Percentiles rank a stretch among this genome's conserved stretches.
These are phyloP conservation scores for Polymixis flavicincta DNA, from an alignment of 2,888 invertebrate genomes.

Conservation along the genomic window DNA sequence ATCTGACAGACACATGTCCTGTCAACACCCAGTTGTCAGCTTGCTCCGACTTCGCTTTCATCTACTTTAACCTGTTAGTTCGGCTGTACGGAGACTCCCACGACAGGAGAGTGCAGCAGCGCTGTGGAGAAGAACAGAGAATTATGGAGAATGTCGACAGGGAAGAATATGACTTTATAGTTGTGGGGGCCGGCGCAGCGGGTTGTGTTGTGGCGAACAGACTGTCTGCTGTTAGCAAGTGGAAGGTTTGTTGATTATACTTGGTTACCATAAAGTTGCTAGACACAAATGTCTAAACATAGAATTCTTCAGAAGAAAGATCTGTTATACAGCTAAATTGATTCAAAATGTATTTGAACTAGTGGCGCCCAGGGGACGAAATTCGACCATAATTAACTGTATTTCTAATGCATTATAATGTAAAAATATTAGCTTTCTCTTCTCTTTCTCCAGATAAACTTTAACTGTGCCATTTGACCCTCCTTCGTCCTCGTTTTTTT, in stretches of 20 bases:
- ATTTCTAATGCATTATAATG: too few species aligned
- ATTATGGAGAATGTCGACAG: slow-evolving; percentile 36
- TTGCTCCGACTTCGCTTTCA: slow-evolving; percentile 75
- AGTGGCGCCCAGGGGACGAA: too few species aligned
- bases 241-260: slow-evolving; percentile 72
- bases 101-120: slow-evolving; percentile 61
- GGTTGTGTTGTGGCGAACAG: slow-evolving; percentile 82
- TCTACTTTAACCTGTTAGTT: slow-evolving; percentile 76
- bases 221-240: slow-evolving; percentile 72
- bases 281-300: too few species aligned
- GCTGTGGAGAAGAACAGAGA: slow-evolving; percentile 60
- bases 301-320: too few species aligned
- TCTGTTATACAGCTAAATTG: too few species aligned
- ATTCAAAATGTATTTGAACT: too few species aligned
- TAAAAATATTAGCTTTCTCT: too few species aligned
- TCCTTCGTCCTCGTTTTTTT: too few species aligned
- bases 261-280: too few species aligned
- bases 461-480: too few species aligned
- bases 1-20: slow-evolving; percentile 71
- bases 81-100: slow-evolving; percentile 75
- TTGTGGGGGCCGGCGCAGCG: slow-evolving; percentile 81
- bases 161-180: slow-evolving; percentile 80
- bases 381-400: too few species aligned
- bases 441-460: too few species aligned
- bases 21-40: slow-evolving; percentile 71